Conservation (phyloP, 2,888 invertebrate species). For the Melinopterus prodromus region DNA sequence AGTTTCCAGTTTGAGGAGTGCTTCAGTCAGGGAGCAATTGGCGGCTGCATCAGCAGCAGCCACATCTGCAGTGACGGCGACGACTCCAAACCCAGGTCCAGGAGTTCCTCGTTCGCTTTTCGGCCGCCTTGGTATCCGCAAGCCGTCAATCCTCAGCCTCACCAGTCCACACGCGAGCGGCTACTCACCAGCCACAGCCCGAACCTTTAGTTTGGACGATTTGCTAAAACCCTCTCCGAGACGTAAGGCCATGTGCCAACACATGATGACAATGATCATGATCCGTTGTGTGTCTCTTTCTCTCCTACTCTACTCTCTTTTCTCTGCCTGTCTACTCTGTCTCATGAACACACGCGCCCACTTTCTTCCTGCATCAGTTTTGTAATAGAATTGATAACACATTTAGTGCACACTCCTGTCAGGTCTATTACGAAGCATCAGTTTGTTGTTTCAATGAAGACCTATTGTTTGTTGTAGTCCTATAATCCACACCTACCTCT, state of each 20-base stretch:
- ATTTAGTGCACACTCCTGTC: not conserved
- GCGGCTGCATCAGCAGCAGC: slow-evolving; percentile 61
- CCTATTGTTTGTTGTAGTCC: not conserved
- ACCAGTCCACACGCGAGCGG: slow-evolving; percentile 69
- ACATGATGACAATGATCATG: slow-evolving; percentile 41
- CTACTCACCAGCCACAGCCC: slow-evolving; percentile 69
- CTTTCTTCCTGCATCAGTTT: slow-evolving; percentile 13
- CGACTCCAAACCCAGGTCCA: slow-evolving; percentile 61
- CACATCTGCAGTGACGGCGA: slow-evolving; percentile 58
- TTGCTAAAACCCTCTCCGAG: slow-evolving; percentile 83
- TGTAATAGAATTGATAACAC: no score
- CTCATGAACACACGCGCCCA: slow-evolving; percentile 35
- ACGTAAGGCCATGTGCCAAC: slow-evolving; percentile 71
- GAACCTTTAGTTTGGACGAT: slow-evolving; percentile 90
- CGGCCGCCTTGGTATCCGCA: slow-evolving; percentile 86
- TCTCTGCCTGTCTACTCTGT: slow-evolving; percentile 36
- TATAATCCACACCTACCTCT: slow-evolving; percentile 43
- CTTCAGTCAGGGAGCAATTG: slow-evolving; percentile 69
- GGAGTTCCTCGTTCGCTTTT: slow-evolving; percentile 74
- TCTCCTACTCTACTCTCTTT: slow-evolving; percentile 44
- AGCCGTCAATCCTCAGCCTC: slow-evolving; percentile 85
- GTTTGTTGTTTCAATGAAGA: not conserved
- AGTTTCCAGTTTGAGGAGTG: slow-evolving; percentile 61
- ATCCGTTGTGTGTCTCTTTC: slow-evolving; percentile 41
- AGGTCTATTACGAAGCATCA: not conserved